Base-by-base conservation (phyloP, 2,113 vertebrate genomes). In the Bostrychus sinensis region DNA sequence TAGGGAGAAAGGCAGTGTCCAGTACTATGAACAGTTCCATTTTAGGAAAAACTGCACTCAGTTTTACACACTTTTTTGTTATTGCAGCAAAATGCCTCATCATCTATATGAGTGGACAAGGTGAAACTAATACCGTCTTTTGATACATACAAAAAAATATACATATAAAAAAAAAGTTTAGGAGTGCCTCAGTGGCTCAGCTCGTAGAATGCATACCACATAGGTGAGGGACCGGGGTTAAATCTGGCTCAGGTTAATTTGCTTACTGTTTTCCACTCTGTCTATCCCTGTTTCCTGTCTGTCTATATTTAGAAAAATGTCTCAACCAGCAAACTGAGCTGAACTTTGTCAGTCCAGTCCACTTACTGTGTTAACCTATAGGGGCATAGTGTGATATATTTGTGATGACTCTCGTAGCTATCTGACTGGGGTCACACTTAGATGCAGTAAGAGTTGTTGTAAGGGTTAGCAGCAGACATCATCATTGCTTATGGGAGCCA, bases 1-100 rank as follows among this genome's bases (percentile, higher is more conserved):
- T 42, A n/a, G 6, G 3, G 41, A 25, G 9, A 36, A 16, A 28
- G 14, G 41, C 37, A 12, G 53, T 30, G 1, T 50, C 72, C 66
- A 77, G 66, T 7, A 72, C 83, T 64, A 55, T 17, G 67, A 72
- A 72, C 66, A 72, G 66, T 22, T 67, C 26, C 17, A 1, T 16
- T 25, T n/a, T n/a, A n/a, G n/a, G n/a, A n/a, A n/a, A n/a, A n/a
- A 17, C 13, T n/a, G 37, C 9, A 28, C 28, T 12, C 28, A 51
- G 5, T 3, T 11, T 10, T 25, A 11, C 69, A 32, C 45, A n/a
- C 22, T 11, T 30, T 7, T 32, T 7, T 8, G 7, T 16, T 37
- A 39, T 34, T 55, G 25, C 39, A 32, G 5, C 30, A 32, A 32
- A 7, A 2, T n/a, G 30, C 3, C 30, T 7, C 8, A 8, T 32